phyloP scores from a whole-genome alignment of 2,888 invertebrate species.

The Teleiodes luculella region DNA sequence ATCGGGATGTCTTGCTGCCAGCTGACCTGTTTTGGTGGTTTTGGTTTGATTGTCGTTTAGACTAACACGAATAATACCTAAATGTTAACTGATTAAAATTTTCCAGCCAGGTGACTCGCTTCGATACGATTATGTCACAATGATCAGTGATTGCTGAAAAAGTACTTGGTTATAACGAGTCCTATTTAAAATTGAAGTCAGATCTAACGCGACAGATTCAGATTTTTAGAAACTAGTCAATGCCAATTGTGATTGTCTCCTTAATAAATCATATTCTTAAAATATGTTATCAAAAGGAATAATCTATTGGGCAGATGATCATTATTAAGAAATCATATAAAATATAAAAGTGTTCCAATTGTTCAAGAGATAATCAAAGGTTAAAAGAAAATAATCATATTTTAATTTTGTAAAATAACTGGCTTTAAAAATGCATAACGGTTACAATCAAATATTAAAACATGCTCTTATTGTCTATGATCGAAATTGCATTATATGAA shows the following conservation, averaged over 20 bases:
- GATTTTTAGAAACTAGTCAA: constrained; percentile 45
- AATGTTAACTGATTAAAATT: constrained; percentile 75
- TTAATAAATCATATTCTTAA: constrained; percentile 63
- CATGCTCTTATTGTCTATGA: constrained; percentile 41
- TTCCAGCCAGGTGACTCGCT: constrained; percentile 36
- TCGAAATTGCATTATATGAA: constrained; percentile 37
- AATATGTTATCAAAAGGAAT: constrained; percentile 61
- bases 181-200: constrained; percentile 67
- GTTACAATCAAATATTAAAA: constrained; percentile 63
- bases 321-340: constrained; percentile 25
- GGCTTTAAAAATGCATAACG: constrained; percentile 39
- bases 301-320: constrained; percentile 33
- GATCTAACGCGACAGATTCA: constrained; percentile 33
- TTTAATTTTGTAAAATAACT: constrained; percentile 32
- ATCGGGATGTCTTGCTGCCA: not conserved
- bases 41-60: not conserved
- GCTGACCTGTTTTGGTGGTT: not conserved
- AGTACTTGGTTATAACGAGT: constrained; percentile 38
- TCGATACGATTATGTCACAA: constrained; percentile 11
- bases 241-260: constrained; percentile 39
- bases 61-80: constrained; percentile 25
- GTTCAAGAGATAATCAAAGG: constrained; percentile 53
- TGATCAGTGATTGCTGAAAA: constrained; percentile 23
- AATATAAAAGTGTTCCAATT: constrained; percentile 24
- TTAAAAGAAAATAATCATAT: constrained; percentile 50